Percentiles rank a stretch among this genome's conserved stretches.
Evolutionary conservation across 2,888 invertebrate genomes (phyloP).

Genomic region (Galeopsomyia nigrocyanea): DNA sequence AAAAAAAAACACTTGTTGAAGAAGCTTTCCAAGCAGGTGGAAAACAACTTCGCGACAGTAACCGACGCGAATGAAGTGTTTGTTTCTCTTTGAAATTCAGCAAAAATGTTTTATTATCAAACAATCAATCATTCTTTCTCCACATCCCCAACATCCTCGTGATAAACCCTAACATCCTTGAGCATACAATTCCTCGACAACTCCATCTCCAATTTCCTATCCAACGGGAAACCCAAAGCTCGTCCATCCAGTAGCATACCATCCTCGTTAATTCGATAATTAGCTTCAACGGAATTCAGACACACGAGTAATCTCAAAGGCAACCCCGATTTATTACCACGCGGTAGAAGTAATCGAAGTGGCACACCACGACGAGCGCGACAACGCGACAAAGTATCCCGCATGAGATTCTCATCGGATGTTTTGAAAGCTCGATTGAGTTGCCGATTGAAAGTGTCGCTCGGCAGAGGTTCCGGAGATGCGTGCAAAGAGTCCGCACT

Average conservation of each 20-base stretch:
- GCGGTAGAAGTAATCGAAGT: slow-evolving; percentile 75
- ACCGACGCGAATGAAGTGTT: no score
- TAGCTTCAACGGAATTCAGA: slow-evolving; percentile 66
- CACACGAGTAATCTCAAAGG: slow-evolving; percentile 71
- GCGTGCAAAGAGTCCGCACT: slow-evolving; percentile 55
- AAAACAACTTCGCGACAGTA: no score
- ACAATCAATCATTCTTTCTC: neutral
- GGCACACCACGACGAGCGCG: slow-evolving; percentile 66
- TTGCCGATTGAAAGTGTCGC: slow-evolving; percentile 56
- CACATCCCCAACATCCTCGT: neutral
- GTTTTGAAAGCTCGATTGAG: neutral
- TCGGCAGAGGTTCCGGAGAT: slow-evolving; percentile 62
- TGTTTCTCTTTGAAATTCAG: neutral
- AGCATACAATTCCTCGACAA: slow-evolving; percentile 20
- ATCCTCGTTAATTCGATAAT: slow-evolving; percentile 70
- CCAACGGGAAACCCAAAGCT: slow-evolving; percentile 74
- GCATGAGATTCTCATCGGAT: neutral
- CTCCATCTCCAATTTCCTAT: slow-evolving; percentile 68
- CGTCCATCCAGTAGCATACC: slow-evolving; percentile 53
- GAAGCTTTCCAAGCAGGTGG: no score
- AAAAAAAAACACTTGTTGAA: no score
- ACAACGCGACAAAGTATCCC: neutral
- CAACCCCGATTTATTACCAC: slow-evolving; percentile 64
- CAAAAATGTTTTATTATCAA: neutral
- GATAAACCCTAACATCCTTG: slow-evolving; percentile 13